phyloP scores from a whole-genome alignment of 2,113 vertebrate species.

The Microcebus jonahi region DNA sequence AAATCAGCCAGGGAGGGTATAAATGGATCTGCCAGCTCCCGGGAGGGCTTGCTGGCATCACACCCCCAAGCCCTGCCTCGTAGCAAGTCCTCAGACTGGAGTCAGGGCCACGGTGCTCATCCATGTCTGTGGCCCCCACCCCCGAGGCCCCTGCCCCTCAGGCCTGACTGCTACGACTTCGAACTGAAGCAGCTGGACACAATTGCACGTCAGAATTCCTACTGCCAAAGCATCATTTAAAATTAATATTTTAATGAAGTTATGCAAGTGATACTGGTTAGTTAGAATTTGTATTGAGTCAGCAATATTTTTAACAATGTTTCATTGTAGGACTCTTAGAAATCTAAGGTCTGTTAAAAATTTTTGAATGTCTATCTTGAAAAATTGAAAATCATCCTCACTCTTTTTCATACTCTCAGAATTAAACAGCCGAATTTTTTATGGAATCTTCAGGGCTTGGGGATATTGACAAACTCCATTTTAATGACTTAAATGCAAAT shows the following conservation, averaged over 20 bases:
- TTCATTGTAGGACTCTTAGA: background rate
- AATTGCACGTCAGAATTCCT: constrained; percentile 9
- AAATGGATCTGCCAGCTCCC: background rate
- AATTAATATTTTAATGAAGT: background rate
- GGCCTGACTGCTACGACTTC: background rate
- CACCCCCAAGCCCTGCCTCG: background rate
- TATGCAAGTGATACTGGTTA: background rate
- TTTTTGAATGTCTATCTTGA: background rate
- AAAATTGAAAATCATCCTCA: background rate
- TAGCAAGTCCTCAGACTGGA: background rate
- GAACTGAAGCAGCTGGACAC: background rate
- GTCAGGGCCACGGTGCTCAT: fast-evolving
- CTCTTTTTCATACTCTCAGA: background rate
- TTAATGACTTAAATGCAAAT: background rate
- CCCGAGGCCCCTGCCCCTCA: background rate
- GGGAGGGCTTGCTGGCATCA: background rate
- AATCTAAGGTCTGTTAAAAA: background rate
- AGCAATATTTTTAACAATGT: background rate
- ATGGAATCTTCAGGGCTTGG: background rate
- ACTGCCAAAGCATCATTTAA: background rate
- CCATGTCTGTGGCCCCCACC: background rate
- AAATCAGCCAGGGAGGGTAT: background rate
- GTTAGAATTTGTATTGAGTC: background rate
- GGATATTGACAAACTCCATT: background rate
- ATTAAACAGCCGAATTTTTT: background rate